These are phyloP conservation scores for Hyles vespertilio DNA, from an alignment of 1,140 invertebrate genomes.

Conservation along the genomic window DNA sequence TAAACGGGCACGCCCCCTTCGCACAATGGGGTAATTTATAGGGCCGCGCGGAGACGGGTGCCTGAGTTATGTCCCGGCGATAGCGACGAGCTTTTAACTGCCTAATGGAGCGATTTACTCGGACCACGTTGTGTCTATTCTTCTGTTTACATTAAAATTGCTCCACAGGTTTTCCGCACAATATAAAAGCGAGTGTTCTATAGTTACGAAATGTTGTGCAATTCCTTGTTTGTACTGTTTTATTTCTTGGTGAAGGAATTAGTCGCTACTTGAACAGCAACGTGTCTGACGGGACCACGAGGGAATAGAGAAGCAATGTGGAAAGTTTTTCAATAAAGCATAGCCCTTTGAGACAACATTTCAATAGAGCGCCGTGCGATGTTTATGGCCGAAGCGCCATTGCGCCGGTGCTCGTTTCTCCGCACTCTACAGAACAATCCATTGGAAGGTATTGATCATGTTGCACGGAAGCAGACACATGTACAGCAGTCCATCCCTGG, in stretches of 20 bases:
- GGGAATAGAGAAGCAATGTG: constrained; percentile 35
- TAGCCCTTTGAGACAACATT: constrained; percentile 64
- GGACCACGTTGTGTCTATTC: constrained; percentile 55
- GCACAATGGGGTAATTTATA: constrained; percentile 73
- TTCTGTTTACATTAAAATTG: constrained; percentile 26
- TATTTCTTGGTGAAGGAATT: no score
- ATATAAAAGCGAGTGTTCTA: no score
- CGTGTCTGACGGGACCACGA: constrained; percentile 15
- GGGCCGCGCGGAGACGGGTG: constrained; percentile 68
- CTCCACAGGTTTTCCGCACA: no score
- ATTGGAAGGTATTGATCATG: constrained; percentile 52
- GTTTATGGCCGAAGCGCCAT: constrained; percentile 47
- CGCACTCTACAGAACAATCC: constrained; percentile 49
- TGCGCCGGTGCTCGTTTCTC: constrained; percentile 25
- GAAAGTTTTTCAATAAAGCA: constrained; percentile 70
- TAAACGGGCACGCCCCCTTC: constrained; percentile 64
- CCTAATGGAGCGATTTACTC: constrained; percentile 73
- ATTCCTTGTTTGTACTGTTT: no score
- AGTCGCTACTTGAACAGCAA: no score
- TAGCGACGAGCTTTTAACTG: constrained; percentile 74
- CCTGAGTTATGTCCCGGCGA: constrained; percentile 69
- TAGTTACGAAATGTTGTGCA: no score
- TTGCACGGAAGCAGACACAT: constrained; percentile 23
- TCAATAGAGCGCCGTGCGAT: constrained; percentile 53
- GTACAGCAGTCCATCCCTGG: constrained; percentile 9